Conservation (phyloP, 2,888 invertebrate genomes). For the Pteria penguin region DNA sequence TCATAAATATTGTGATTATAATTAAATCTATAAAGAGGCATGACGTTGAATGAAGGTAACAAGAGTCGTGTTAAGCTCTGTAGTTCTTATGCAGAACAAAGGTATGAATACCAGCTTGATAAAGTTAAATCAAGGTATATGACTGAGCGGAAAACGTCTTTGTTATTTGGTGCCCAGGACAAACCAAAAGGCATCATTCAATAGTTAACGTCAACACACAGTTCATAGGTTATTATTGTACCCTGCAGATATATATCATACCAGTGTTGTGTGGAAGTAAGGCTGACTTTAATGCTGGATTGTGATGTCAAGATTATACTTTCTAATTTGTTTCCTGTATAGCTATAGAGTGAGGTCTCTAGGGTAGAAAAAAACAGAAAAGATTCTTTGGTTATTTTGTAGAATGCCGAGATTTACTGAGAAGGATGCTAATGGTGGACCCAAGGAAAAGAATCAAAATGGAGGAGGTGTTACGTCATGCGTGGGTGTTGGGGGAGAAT, state of each 20-base stretch:
- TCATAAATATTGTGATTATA: background rate
- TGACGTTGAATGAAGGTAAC: background rate
- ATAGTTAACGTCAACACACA: background rate
- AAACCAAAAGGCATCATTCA: background rate
- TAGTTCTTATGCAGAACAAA: background rate
- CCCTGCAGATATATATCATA: no score
- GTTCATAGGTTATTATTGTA: background rate
- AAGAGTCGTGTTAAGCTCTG: background rate
- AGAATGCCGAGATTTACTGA: constrained; percentile 67
- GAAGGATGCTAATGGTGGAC: constrained; percentile 62
- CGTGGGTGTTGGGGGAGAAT: constrained; percentile 61
- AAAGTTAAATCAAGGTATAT: background rate
- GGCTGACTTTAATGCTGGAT: no score
- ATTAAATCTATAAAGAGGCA: background rate
- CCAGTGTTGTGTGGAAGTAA: background rate
- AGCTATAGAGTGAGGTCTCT: no score
- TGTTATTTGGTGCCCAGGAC: background rate
- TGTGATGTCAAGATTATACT: no score
- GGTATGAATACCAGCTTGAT: background rate
- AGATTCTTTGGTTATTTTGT: constrained; percentile 13
- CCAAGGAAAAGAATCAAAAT: constrained; percentile 63
- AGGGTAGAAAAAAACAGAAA: background rate
- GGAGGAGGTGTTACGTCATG: constrained; percentile 63
- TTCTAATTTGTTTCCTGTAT: no score
- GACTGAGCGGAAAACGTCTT: background rate